phyloP scores from a whole-genome alignment of 1,140 invertebrate species.

The Neoseiulus cucumeris region DNA sequence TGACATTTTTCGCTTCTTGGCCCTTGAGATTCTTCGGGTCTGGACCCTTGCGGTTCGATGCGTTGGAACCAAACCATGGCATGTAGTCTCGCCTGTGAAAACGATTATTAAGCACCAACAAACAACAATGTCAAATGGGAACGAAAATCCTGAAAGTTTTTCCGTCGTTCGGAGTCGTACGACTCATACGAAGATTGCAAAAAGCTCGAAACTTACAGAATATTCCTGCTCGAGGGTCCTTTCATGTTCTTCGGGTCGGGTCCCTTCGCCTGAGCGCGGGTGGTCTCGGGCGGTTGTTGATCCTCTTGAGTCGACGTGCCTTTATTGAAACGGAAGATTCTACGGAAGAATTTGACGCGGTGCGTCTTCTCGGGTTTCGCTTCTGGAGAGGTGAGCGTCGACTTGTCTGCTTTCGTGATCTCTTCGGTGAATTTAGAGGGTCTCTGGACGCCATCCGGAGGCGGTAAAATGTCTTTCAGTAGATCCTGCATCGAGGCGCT shows the following conservation, averaged over 20 bases:
- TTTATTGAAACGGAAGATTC: slow-evolving; percentile 18
- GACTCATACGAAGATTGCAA: no score
- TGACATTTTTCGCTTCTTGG: slow-evolving; percentile 12
- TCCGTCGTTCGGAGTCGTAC: no score
- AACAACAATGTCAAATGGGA: neutral
- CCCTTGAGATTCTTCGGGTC: slow-evolving; percentile 20
- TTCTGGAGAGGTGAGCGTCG: slow-evolving; percentile 14
- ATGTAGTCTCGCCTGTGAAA: slow-evolving; percentile 20
- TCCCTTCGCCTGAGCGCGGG: slow-evolving; percentile 14
- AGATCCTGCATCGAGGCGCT: neutral
- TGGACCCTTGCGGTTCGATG: slow-evolving; percentile 15
- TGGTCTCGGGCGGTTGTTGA: slow-evolving; percentile 14
- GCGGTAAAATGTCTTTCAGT: slow-evolving; percentile 13
- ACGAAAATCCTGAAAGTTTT: neutral
- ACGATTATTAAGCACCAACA: neutral
- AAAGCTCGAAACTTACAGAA: neutral
- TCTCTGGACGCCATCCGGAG: slow-evolving; percentile 14
- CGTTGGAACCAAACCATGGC: slow-evolving; percentile 17
- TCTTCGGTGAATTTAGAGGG: slow-evolving; percentile 13
- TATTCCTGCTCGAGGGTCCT: slow-evolving; percentile 6
- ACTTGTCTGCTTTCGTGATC: slow-evolving; percentile 10
- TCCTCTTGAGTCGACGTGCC: slow-evolving; percentile 21
- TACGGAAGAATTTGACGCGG: slow-evolving; percentile 11
- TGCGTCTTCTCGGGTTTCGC: slow-evolving; percentile 16
- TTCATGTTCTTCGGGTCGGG: slow-evolving; percentile 13